phyloP scores from a whole-genome alignment of 2,797 vertebrate genomes.

The Smutsia temminckii region DNA sequence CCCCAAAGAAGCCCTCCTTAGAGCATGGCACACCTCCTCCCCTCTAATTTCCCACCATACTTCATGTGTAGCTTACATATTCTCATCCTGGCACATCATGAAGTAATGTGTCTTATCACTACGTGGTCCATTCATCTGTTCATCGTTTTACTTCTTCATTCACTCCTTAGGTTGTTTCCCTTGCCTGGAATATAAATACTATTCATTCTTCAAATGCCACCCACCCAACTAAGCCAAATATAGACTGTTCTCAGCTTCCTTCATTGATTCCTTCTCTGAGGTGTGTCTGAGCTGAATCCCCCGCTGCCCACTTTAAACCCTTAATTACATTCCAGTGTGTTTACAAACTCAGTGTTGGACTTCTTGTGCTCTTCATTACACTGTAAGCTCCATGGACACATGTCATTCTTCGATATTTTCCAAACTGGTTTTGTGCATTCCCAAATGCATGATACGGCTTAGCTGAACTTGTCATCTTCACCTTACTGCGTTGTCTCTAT shows the following conservation, averaged over 20 bases:
- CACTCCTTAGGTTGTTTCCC: conserved; percentile 1
- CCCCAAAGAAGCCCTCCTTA: not conserved
- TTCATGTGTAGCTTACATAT: not conserved
- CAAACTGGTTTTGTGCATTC: not conserved
- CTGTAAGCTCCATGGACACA: not conserved
- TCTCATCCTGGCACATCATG: not conserved
- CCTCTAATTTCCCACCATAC: not conserved
- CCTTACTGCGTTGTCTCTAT: accelerated
- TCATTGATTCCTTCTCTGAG: not conserved
- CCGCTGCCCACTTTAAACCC: not conserved
- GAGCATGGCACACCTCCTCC: not conserved
- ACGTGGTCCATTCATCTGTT: not conserved
- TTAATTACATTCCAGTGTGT: not conserved
- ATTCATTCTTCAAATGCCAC: not conserved
- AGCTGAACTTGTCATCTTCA: not conserved
- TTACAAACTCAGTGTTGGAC: not conserved
- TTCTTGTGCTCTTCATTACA: not conserved
- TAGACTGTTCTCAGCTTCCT: not conserved
- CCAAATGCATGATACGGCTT: not conserved
- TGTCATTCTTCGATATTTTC: not conserved
- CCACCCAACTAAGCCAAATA: not conserved
- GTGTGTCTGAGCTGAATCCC: not conserved
- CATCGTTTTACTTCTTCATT: not conserved
- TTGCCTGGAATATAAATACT: not conserved
- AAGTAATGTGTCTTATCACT: not conserved